Percentiles rank a stretch among this genome's conserved stretches.
Conservation (phyloP, 2,113 vertebrate species). For the Cyanoliseus patagonus region DNA sequence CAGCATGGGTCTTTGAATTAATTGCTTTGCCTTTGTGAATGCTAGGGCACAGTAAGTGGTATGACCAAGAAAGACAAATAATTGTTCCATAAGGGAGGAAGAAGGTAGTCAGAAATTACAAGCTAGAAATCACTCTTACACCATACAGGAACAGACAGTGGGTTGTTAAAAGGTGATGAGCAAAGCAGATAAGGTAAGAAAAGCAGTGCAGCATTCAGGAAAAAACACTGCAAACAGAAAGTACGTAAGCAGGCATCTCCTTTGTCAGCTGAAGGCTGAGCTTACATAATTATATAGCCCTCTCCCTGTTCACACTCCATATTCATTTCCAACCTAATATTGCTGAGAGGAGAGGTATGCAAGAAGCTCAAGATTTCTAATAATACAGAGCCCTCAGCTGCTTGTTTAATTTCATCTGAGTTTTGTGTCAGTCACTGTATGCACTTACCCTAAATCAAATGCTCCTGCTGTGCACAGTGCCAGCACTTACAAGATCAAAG, state of each 20-base stretch:
- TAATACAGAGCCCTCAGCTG: conserved; percentile 36
- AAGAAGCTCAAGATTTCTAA: conserved; percentile 26
- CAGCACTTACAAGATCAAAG: conserved; percentile 57
- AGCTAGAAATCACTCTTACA: not conserved
- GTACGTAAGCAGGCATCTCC: not conserved
- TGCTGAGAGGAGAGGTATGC: not conserved
- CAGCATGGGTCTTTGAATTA: conserved; percentile 6
- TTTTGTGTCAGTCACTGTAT: conserved; percentile 16
- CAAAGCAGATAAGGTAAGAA: not conserved
- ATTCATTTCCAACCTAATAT: not conserved
- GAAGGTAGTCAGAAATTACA: not conserved
- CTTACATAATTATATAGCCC: not conserved
- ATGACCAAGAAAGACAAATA: not conserved
- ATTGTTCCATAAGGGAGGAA: not conserved
- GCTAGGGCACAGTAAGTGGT: not conserved
- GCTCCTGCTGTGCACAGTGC: conserved; percentile 56
- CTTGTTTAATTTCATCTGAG: conserved; percentile 47
- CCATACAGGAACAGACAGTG: not conserved
- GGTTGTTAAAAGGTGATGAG: not conserved
- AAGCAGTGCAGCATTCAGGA: not conserved
- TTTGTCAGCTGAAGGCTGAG: not conserved
- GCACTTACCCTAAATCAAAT: conserved; percentile 49
- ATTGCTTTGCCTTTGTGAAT: conserved; percentile 29
- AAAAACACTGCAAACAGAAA: not conserved
- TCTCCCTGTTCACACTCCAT: not conserved